These are phyloP conservation scores for Pavo muticus DNA, from an alignment of 2,113 vertebrate species.

Conservation along the genomic window DNA sequence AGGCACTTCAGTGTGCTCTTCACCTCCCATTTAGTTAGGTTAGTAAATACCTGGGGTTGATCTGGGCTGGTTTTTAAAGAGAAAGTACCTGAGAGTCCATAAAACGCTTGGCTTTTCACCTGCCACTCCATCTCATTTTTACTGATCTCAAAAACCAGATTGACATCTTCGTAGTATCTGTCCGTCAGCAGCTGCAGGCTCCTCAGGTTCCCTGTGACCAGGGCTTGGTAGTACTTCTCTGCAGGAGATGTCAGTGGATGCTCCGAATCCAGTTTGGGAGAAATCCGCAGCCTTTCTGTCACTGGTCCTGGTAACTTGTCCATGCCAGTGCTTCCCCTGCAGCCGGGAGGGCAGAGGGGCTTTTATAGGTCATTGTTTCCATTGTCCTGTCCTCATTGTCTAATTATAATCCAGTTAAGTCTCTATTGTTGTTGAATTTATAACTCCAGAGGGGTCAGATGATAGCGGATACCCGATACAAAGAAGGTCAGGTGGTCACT, in stretches of 20 bases:
- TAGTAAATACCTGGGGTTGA: not conserved
- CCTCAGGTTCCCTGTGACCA: conserved; percentile 71
- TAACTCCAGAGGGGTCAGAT: conserved; percentile 36
- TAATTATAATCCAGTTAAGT: conserved; percentile 52
- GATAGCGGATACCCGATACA: conserved; percentile 8
- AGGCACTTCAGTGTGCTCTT: too few species aligned
- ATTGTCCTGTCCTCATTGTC: conserved; percentile 58
- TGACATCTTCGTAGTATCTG: conserved; percentile 68
- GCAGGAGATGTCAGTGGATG: not conserved
- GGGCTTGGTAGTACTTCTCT: conserved; percentile 60
- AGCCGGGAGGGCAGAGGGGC: not conserved
- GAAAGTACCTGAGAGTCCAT: conserved; percentile 80
- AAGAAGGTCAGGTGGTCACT: not conserved
- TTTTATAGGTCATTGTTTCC: conserved; percentile 52
- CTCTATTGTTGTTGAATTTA: conserved; percentile 51
- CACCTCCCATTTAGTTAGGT: not conserved
- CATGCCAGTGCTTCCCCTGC: not conserved
- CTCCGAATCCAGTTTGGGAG: conserved; percentile 20
- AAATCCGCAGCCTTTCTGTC: conserved; percentile 51
- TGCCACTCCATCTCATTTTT: conserved; percentile 78
- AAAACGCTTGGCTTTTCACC: conserved; percentile 64
- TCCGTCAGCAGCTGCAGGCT: conserved; percentile 58
- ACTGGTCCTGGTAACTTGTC: not conserved
- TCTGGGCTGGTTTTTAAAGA: not conserved
- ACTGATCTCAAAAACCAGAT: conserved; percentile 74